phyloP scores from a whole-genome alignment of 2,888 invertebrate genomes.

The Dynastes maya region DNA sequence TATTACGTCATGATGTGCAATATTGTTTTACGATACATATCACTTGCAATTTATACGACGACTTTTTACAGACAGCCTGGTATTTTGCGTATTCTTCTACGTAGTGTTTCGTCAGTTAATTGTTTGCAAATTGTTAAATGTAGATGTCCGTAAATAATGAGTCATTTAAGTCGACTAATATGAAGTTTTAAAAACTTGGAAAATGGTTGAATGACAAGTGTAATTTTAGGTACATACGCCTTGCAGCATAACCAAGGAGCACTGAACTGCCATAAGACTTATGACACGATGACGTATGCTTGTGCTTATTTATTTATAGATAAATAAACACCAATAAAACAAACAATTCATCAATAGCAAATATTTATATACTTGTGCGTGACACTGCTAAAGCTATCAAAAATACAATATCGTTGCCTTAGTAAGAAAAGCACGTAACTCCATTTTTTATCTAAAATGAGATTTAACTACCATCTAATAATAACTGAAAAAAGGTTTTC shows the following conservation, averaged over 20 bases:
- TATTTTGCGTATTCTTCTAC: neutral
- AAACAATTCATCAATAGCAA: neutral
- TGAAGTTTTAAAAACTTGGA: neutral
- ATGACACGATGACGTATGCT: too few relatives aligned
- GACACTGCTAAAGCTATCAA: neutral
- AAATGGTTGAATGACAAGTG: neutral
- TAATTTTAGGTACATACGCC: too few relatives aligned
- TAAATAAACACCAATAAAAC: neutral
- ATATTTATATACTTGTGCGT: neutral
- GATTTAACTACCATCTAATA: too few relatives aligned
- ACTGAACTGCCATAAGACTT: too few relatives aligned
- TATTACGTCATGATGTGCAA: neutral
- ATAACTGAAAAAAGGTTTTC: too few relatives aligned
- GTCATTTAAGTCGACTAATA: neutral
- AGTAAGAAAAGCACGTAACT: too few relatives aligned
- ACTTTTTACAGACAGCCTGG: neutral
- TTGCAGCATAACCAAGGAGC: too few relatives aligned
- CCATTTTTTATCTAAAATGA: too few relatives aligned
- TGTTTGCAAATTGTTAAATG: neutral
- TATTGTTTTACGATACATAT: neutral
- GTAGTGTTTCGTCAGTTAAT: neutral
- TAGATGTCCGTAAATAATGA: neutral
- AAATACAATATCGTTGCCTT: too few relatives aligned
- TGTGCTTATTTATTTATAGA: neutral
- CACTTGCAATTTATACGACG: neutral